Evolutionary conservation across 2,113 vertebrate species (phyloP).

Genomic region (Setophaga kirtlandii): DNA sequence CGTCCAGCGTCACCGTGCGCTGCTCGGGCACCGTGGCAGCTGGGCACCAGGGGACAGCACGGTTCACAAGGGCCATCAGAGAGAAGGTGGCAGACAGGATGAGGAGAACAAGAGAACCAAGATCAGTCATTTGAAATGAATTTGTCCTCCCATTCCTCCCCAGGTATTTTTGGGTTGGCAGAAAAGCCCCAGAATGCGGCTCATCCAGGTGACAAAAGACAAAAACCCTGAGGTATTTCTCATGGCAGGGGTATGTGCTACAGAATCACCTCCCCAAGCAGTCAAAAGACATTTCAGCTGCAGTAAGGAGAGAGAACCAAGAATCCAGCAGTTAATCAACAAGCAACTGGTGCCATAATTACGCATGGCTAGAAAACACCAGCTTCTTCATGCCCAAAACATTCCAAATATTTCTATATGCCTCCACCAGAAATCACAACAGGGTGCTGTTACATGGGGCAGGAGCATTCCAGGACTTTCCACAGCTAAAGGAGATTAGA

Average conservation of each 20-base stretch:
- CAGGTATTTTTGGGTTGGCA: neutral
- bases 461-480: conserved; percentile 35
- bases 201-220: neutral
- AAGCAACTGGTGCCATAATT: neutral
- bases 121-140: neutral
- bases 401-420: neutral
- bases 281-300: neutral
- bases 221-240: neutral
- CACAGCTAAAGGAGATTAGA: neutral
- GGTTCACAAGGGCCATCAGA: neutral
- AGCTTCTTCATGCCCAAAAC: neutral
- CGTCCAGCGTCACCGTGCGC: conserved; percentile 92
- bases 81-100: neutral
- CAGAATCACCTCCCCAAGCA: neutral
- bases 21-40: conserved; percentile 95
- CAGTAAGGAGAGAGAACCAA: neutral
- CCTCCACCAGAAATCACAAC: neutral
- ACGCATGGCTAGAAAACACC: neutral
- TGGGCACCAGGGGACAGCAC: conserved; percentile 1
- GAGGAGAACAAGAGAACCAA: neutral
- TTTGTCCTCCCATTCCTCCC: neutral
- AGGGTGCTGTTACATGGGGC: neutral
- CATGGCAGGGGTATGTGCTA: neutral
- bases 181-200: conserved; percentile 20
- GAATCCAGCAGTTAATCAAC: neutral